Evolutionary conservation across 2,113 vertebrate genomes (phyloP).

Genomic region (Erythrolamprus reginae): DNA sequence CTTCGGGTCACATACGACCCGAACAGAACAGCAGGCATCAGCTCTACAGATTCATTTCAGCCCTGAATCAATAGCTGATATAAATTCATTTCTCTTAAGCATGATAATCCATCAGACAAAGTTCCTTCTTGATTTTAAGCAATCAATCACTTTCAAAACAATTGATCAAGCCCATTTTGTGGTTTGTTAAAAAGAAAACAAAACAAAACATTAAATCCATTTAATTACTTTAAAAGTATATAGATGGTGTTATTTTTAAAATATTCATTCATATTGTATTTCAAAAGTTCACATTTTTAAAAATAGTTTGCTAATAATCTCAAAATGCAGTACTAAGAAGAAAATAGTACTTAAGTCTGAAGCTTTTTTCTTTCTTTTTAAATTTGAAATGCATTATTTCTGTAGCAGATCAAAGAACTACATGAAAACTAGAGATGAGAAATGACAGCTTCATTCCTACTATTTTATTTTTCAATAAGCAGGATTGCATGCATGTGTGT

Average conservation of each 20-base stretch:
- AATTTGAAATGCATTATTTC: neutral
- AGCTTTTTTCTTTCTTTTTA: neutral
- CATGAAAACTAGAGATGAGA: neutral
- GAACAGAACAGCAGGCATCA: no score
- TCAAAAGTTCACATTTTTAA: neutral
- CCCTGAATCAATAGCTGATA: constrained; percentile 8
- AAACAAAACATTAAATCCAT: neutral
- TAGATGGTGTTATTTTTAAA: neutral
- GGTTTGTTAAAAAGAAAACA: neutral
- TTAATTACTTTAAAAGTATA: neutral
- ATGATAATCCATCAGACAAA: neutral
- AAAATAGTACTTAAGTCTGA: neutral
- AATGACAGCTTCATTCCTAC: neutral
- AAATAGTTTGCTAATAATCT: neutral
- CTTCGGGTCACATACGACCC: no score
- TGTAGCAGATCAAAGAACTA: neutral
- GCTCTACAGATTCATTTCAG: neutral
- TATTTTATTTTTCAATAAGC: neutral
- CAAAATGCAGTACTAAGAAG: neutral
- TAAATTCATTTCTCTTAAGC: constrained; percentile 2
- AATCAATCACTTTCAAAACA: constrained; percentile 3
- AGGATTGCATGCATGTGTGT: neutral
- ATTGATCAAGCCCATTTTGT: neutral
- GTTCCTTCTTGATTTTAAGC: neutral
- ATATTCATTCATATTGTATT: neutral